Conservation (phyloP, 2,113 vertebrate genomes). For the Pelecanoides urinatrix region DNA sequence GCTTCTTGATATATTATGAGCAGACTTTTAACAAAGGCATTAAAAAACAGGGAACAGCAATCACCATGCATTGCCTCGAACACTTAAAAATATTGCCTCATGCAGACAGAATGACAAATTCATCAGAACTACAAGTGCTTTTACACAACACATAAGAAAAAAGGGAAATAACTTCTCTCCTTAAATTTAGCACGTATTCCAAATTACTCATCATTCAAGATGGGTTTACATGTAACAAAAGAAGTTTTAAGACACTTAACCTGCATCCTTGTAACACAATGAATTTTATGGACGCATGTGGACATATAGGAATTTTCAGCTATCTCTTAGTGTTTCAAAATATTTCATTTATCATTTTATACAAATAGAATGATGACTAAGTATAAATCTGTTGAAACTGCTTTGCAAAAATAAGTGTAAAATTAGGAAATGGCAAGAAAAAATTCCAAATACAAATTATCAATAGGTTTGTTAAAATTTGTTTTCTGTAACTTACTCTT, state of each 20-base stretch:
- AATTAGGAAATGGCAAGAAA: constrained; percentile 60
- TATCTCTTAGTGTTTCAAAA: constrained; percentile 44
- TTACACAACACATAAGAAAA: constrained; percentile 58
- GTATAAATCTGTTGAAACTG: constrained; percentile 59
- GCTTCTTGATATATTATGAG: constrained; percentile 53
- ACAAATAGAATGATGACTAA: constrained; percentile 60
- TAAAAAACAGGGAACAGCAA: constrained; percentile 60
- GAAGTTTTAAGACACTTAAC: not conserved
- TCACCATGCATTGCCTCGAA: constrained; percentile 84
- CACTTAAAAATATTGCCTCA: constrained; percentile 77
- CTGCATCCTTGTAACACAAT: not conserved
- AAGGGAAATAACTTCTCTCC: constrained; percentile 38
- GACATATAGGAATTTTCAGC: constrained; percentile 43
- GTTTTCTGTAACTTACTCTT: constrained; percentile 14
- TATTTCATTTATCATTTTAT: constrained; percentile 50
- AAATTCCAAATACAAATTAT: constrained; percentile 45
- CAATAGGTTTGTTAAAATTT: constrained; percentile 30
- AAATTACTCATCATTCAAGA: constrained; percentile 49
- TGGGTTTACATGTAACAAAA: not conserved
- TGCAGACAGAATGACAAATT: constrained; percentile 80
- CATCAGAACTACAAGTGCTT: constrained; percentile 69
- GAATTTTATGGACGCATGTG: not conserved
- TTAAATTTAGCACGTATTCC: constrained; percentile 53
- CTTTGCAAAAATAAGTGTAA: constrained; percentile 61
- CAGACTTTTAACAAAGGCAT: constrained; percentile 66